Conservation (phyloP, 2,888 invertebrate genomes). For the Andrena camellia region DNA sequence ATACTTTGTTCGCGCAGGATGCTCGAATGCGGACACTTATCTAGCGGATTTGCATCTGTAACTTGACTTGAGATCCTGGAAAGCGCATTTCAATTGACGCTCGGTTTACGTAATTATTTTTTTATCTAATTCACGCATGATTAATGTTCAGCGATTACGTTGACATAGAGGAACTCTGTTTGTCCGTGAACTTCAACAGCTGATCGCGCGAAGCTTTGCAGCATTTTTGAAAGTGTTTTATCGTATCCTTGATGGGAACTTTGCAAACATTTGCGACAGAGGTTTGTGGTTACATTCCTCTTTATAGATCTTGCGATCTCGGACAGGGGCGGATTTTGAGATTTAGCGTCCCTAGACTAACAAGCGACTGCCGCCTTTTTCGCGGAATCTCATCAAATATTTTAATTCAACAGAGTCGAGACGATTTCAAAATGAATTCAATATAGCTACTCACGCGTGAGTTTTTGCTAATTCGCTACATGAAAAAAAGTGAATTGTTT, state of each 20-base stretch:
- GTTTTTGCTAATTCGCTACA: too few relatives aligned
- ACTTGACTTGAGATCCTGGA: conserved; percentile 28
- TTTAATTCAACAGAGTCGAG: too few relatives aligned
- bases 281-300: too few relatives aligned
- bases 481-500: too few relatives aligned
- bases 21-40: not conserved
- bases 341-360: too few relatives aligned
- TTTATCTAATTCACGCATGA: conserved; percentile 38
- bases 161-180: conserved; percentile 7
- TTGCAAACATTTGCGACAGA: not conserved
- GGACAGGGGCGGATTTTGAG: too few relatives aligned
- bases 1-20: not conserved
- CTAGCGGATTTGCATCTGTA: conserved; percentile 4
- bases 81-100: conserved; percentile 19
- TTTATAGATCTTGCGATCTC: too few relatives aligned
- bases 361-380: too few relatives aligned
- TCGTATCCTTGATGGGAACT: not conserved
- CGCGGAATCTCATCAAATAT: too few relatives aligned
- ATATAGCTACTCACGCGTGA: too few relatives aligned
- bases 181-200: conserved; percentile 25
- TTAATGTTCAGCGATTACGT: conserved; percentile 22
- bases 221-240: not conserved
- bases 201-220: not conserved
- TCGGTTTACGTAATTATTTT: conserved; percentile 28
- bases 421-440: too few relatives aligned